Percentiles rank a stretch among this genome's conserved stretches.
Evolutionary conservation across 1,140 invertebrate species (phyloP).

Genomic region (Drosophila sulfurigaster): DNA sequence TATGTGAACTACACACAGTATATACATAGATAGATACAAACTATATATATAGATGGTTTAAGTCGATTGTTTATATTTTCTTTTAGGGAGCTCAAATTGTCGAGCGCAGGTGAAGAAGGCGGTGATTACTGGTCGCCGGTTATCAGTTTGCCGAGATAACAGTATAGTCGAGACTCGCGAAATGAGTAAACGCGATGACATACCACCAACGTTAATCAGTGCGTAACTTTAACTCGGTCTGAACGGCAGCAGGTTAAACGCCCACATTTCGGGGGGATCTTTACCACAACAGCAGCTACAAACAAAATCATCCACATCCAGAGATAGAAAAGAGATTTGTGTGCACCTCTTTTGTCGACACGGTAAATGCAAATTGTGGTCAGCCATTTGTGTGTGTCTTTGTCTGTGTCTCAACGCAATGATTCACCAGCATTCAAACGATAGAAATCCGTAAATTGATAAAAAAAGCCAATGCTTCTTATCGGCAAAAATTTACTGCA

Average conservation of each 20-base stretch:
- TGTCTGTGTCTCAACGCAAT: constrained; percentile 38
- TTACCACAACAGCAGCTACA: too few relatives aligned
- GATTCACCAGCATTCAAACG: constrained; percentile 50
- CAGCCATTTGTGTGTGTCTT: constrained; percentile 7
- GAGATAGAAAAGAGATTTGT: neutral
- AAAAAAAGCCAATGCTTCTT: constrained; percentile 50
- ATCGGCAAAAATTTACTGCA: constrained; percentile 58
- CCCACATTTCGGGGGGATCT: neutral
- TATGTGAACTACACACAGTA: neutral
- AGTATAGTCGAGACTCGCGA: constrained; percentile 45
- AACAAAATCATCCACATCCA: neutral
- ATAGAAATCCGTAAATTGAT: constrained; percentile 61
- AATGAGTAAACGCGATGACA: constrained; percentile 75
- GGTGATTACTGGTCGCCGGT: constrained; percentile 58
- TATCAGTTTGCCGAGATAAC: constrained; percentile 63
- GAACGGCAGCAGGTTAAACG: constrained; percentile 23
- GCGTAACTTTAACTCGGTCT: constrained; percentile 29
- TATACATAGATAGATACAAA: neutral
- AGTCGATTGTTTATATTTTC: constrained; percentile 67
- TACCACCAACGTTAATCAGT: constrained; percentile 75
- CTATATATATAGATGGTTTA: constrained; percentile 28
- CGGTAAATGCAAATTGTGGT: constrained; percentile 24
- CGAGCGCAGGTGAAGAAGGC: constrained; percentile 44
- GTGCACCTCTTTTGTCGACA: neutral
- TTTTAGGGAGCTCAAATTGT: constrained; percentile 50